phyloP scores from a whole-genome alignment of 2,113 vertebrate species.

The Myocastor coypus region DNA sequence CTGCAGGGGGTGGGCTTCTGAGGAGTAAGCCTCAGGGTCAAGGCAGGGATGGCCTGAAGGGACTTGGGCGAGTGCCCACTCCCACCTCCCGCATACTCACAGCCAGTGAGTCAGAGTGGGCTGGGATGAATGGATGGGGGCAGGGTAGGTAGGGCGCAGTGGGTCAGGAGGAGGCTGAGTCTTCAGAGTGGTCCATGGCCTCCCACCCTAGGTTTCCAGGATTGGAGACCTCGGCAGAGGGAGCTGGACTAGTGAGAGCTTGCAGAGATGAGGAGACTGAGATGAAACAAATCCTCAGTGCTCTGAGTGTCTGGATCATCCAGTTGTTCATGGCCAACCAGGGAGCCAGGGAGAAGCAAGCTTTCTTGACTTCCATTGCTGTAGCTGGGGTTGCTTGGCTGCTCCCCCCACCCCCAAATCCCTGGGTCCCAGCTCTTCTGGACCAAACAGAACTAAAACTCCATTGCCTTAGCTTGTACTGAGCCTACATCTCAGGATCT shows the following conservation, averaged over 20 bases:
- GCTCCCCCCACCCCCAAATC: background rate
- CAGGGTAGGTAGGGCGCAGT: background rate
- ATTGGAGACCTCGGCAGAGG: background rate
- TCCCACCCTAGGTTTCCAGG: background rate
- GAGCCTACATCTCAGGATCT: conserved; percentile 69
- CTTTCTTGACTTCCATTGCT: background rate
- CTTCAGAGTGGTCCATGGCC: background rate
- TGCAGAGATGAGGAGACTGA: background rate
- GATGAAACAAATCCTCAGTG: background rate
- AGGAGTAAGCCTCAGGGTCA: background rate
- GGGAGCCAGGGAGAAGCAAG: background rate
- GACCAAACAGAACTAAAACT: conserved; percentile 60
- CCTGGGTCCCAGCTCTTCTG: conserved; percentile 25
- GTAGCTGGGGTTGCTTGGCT: background rate
- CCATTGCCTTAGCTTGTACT: conserved; percentile 53
- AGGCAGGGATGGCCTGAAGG: background rate
- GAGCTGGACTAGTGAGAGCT: background rate
- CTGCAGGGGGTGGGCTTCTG: background rate
- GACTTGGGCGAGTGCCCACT: background rate
- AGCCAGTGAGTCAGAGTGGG: background rate
- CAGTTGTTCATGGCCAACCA: conserved; percentile 25
- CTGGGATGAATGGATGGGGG: background rate
- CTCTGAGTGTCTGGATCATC: conserved; percentile 10
- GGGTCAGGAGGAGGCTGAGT: background rate
- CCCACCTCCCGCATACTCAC: background rate